Evolutionary conservation across 2,888 invertebrate genomes (phyloP).

Genomic region (Luperina testacea): DNA sequence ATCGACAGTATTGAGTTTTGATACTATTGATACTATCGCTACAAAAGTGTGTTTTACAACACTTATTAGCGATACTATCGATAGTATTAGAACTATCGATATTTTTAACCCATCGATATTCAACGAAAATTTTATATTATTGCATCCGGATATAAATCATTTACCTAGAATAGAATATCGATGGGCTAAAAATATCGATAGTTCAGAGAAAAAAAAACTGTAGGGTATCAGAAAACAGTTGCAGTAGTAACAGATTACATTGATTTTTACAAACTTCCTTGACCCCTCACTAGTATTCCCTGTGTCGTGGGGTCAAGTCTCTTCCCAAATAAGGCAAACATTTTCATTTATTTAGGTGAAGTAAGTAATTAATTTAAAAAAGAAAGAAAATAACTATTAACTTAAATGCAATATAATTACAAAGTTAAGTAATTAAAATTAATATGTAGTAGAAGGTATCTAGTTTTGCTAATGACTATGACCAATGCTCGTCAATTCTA

Average conservation of each 20-base stretch:
- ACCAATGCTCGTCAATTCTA: constrained; percentile 20
- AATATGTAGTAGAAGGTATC: background rate
- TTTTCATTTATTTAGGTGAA: background rate
- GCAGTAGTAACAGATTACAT: background rate
- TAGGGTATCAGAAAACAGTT: too few species aligned
- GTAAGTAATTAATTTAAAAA: background rate
- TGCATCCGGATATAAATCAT: too few species aligned
- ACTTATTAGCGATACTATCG: too few species aligned
- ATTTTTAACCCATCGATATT: too few species aligned
- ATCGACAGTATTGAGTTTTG: too few species aligned
- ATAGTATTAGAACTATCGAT: too few species aligned
- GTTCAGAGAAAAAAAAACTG: background rate
- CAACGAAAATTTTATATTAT: too few species aligned
- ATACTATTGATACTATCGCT: too few species aligned
- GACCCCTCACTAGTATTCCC: background rate
- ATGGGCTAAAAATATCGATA: too few species aligned
- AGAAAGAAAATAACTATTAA: background rate
- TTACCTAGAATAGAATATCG: too few species aligned
- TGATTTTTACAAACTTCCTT: background rate
- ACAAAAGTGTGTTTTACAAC: too few species aligned
- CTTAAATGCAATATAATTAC: background rate
- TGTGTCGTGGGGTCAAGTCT: background rate
- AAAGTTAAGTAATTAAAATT: too few species aligned
- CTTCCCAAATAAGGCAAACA: background rate
- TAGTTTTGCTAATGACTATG: background rate